phyloP scores from a whole-genome alignment of 2,888 invertebrate genomes.

The Chirona hameri region DNA sequence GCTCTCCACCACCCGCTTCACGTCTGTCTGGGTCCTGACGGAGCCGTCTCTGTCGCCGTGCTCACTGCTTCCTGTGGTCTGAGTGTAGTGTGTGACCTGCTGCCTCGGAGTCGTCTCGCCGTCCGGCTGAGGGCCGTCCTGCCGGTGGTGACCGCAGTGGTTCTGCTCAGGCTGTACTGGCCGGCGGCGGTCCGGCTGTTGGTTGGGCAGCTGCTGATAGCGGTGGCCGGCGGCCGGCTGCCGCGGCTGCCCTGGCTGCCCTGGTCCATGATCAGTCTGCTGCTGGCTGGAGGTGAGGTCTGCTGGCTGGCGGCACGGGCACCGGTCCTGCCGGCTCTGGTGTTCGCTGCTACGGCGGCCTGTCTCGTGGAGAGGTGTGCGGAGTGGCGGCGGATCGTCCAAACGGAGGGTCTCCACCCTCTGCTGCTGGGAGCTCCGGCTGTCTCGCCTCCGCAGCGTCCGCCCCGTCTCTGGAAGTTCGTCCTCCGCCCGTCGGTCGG shows the following conservation, averaged over 20 bases:
- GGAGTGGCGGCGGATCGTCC: background rate
- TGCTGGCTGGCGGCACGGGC: background rate
- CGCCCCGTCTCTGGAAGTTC: background rate
- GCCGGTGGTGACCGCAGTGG: background rate
- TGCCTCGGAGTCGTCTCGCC: background rate
- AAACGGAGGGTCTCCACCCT: background rate
- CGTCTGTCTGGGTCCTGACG: background rate
- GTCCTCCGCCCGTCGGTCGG: background rate
- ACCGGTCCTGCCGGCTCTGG: background rate
- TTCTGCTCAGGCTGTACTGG: background rate
- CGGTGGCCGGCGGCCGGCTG: background rate
- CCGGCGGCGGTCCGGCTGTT: background rate
- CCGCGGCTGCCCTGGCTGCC: background rate
- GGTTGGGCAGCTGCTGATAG: background rate
- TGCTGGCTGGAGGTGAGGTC: background rate
- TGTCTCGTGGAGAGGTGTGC: background rate
- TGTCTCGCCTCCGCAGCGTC: background rate
- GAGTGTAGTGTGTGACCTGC: background rate
- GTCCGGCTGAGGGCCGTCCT: background rate
- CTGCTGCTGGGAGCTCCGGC: background rate
- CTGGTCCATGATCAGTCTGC: background rate
- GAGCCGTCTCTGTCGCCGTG: background rate
- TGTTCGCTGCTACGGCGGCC: background rate
- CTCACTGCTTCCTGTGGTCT: background rate
- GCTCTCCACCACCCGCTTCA: background rate